A percentile compares a stretch with the other conserved stretches of the same genome.
These are phyloP conservation scores for Antechinus flavipes DNA, from an alignment of 2,113 vertebrate genomes.

Conservation along the genomic window DNA sequence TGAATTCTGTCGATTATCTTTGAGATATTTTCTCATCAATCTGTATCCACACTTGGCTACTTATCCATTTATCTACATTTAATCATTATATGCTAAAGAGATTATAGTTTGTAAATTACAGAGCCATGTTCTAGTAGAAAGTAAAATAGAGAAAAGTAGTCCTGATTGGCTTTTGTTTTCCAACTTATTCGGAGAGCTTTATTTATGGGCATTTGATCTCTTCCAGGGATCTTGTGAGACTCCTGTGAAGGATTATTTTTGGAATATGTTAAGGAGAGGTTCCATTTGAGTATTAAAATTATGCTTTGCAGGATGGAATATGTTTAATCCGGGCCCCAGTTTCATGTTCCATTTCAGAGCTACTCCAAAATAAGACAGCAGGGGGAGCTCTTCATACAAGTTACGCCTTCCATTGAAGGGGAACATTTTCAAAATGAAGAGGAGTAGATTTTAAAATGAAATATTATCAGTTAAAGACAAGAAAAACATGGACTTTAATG, in stretches of 20 bases:
- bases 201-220: neutral
- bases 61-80: conserved; percentile 46
- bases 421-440: conserved; percentile 48
- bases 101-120: conserved; percentile 44
- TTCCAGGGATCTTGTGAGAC: neutral
- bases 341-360: conserved; percentile 58
- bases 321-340: conserved; percentile 2
- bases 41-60: conserved; percentile 33
- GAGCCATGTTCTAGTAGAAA: neutral
- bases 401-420: conserved; percentile 41
- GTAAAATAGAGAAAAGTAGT: neutral
- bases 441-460: conserved; percentile 52
- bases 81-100: conserved; percentile 42
- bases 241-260: neutral
- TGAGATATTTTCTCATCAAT: conserved; percentile 26
- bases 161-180: neutral
- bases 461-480: conserved; percentile 31
- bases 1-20: conserved; percentile 54
- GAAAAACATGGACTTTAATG: conserved; percentile 23
- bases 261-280: conserved; percentile 37
- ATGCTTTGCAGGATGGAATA: conserved; percentile 31
- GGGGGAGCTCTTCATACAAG: conserved; percentile 69
- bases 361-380: conserved; percentile 72
- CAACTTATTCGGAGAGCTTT: neutral
- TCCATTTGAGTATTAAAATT: conserved; percentile 46